Conservation (phyloP, 2,797 vertebrate genomes). For the Natrix natrix region DNA sequence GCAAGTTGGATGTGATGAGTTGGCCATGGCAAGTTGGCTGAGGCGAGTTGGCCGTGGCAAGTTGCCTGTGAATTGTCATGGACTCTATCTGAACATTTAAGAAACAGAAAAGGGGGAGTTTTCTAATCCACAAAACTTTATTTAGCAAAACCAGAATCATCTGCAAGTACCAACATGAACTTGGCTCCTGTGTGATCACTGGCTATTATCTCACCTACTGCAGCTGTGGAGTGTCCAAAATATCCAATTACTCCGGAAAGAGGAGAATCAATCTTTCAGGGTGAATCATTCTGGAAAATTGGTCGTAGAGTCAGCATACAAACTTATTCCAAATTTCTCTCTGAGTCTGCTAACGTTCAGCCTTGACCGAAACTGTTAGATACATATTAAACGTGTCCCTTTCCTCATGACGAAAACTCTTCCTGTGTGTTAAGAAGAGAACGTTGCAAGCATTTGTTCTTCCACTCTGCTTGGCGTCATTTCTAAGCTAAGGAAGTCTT, state of each 20-base stretch:
- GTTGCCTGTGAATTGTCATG: too few relatives aligned
- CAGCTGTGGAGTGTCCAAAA: slow-evolving; percentile 60
- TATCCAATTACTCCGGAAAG: slow-evolving; percentile 55
- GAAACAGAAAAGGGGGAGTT: slow-evolving; percentile 49
- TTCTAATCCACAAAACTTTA: slow-evolving; percentile 64
- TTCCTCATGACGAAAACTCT: slow-evolving; percentile 39
- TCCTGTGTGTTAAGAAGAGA: background rate
- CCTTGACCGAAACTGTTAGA: slow-evolving; percentile 28
- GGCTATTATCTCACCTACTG: slow-evolving; percentile 57
- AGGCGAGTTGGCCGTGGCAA: too few relatives aligned
- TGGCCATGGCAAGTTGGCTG: too few relatives aligned
- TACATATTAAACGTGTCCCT: slow-evolving; percentile 13
- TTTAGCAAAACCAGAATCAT: slow-evolving; percentile 68
- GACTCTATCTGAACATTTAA: slow-evolving; percentile 38
- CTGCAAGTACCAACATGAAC: slow-evolving; percentile 55
- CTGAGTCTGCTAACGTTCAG: background rate
- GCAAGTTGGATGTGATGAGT: too few relatives aligned
- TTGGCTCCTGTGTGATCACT: slow-evolving; percentile 58
- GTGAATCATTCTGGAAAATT: slow-evolving; percentile 40
- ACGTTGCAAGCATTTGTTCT: too few relatives aligned
- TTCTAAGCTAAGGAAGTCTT: background rate
- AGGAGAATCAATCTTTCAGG: slow-evolving; percentile 34
- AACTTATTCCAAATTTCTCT: slow-evolving; percentile 39
- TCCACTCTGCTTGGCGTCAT: too few relatives aligned
- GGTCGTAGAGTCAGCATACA: slow-evolving; percentile 45